phyloP scores from a whole-genome alignment of 1,140 invertebrate genomes.

The Caenorhabditis brenneri region DNA sequence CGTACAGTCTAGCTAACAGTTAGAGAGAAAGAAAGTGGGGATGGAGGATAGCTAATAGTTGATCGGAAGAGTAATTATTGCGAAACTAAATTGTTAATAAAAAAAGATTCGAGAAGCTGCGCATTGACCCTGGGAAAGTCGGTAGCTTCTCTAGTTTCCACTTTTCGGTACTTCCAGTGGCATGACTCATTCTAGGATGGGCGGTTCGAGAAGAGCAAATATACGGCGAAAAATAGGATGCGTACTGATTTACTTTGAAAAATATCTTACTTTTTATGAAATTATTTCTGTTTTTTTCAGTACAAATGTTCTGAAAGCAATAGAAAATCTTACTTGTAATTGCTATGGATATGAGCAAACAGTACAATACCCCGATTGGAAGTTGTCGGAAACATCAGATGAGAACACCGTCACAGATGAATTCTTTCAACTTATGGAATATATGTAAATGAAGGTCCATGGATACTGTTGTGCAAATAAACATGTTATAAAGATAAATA shows the following conservation, averaged over 20 bases:
- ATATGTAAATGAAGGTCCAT: conserved; percentile 4
- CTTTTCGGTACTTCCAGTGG: conserved; percentile 10
- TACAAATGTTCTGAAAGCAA: background rate
- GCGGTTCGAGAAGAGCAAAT: conserved; percentile 19
- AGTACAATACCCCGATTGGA: background rate
- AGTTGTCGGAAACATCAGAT: background rate
- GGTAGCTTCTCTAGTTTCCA: background rate
- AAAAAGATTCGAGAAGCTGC: background rate
- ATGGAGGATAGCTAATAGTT: background rate
- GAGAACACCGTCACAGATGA: background rate
- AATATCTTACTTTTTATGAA: background rate
- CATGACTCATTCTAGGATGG: conserved; percentile 5
- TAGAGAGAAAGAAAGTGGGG: background rate
- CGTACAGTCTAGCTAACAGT: background rate
- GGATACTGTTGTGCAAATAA: background rate
- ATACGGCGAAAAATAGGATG: background rate
- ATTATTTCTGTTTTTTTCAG: background rate
- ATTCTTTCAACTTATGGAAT: background rate
- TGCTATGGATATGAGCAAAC: background rate
- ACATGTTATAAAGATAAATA: background rate
- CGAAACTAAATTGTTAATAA: conserved; percentile 12
- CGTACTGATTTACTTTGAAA: background rate
- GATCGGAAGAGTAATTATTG: conserved; percentile 41
- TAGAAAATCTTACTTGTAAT: background rate
- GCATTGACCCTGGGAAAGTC: conserved; percentile 16